phyloP scores from a whole-genome alignment of 2,113 vertebrate genomes.

The Platysteira castanea region DNA sequence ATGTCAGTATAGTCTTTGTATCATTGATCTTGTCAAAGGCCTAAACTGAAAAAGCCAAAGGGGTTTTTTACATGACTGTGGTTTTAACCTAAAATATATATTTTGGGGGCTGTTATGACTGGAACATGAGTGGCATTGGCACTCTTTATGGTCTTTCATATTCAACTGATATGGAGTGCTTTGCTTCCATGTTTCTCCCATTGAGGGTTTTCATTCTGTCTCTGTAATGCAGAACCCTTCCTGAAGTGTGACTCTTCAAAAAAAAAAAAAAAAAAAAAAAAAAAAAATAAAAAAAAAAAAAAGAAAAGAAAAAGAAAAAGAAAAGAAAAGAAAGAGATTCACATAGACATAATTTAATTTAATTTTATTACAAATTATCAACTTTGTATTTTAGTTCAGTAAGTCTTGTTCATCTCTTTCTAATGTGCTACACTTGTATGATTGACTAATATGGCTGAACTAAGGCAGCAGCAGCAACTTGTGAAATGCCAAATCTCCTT shows the following conservation, averaged over 20 bases:
- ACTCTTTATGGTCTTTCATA: not conserved
- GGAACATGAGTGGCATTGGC: not conserved
- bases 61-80: rapidly evolving
- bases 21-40: not conserved
- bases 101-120: not conserved
- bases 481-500: not conserved
- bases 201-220: not conserved
- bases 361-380: not conserved
- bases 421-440: not conserved
- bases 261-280: not conserved
- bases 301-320: no score
- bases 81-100: not conserved
- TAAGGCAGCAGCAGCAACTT: conserved; percentile 5
- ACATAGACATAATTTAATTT: not conserved
- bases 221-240: not conserved
- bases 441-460: conserved; percentile 35
- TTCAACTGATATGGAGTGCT: not conserved
- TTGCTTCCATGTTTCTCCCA: not conserved
- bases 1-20: not conserved
- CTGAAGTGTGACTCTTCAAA: not conserved
- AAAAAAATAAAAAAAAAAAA: no score
- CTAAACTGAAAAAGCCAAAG: not conserved
- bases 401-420: conserved; percentile 10
- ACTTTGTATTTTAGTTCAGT: conserved; percentile 9
- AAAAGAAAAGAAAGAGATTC: not conserved